Evolutionary conservation across 2,113 vertebrate species (phyloP).

Genomic region (Epinephelus moara): DNA sequence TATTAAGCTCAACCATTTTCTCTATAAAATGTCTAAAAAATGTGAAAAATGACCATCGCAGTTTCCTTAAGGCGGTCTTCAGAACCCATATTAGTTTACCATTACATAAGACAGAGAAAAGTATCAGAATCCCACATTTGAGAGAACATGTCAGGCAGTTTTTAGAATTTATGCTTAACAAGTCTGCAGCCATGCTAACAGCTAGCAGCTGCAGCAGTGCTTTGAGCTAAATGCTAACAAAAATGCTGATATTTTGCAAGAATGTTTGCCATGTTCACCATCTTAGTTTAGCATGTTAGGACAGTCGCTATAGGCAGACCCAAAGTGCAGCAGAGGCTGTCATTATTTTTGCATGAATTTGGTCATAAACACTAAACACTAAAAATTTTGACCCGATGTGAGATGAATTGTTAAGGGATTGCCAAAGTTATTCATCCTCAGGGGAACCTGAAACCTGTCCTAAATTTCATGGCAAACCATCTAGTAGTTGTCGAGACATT

Average conservation of each 20-base stretch:
- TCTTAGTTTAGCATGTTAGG: not conserved
- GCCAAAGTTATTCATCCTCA: no score
- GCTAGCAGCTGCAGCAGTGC: no score
- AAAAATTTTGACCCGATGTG: no score
- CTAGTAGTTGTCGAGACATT: not conserved
- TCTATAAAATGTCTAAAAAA: not conserved
- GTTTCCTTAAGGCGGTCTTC: not conserved
- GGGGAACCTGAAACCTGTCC: not conserved
- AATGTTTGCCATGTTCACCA: not conserved
- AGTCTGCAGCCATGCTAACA: no score
- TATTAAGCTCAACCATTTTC: not conserved
- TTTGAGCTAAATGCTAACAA: no score
- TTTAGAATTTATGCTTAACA: no score
- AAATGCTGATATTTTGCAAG: not conserved
- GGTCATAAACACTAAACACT: no score
- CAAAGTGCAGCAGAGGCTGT: no score
- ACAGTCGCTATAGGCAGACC: no score
- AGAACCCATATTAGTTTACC: not conserved
- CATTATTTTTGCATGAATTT: no score
- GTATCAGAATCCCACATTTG: not conserved
- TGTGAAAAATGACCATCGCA: not conserved
- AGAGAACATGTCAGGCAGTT: not conserved
- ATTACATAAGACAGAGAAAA: not conserved
- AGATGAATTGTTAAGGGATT: no score
- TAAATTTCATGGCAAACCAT: not conserved